phyloP scores from a whole-genome alignment of 2,113 vertebrate genomes.

The Motacilla tschutschensis region DNA sequence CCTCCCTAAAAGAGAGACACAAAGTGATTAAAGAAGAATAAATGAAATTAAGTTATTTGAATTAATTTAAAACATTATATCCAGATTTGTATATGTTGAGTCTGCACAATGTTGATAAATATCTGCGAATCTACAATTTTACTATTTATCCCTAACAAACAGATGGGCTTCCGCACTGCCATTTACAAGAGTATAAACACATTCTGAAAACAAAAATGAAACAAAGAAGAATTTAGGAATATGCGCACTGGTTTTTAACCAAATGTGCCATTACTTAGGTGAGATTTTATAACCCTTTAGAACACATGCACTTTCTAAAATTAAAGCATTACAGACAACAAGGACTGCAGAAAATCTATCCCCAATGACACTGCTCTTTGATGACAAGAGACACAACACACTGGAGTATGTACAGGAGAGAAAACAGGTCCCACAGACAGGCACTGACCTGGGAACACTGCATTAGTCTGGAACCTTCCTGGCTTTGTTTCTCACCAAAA shows the following conservation, averaged over 20 bases:
- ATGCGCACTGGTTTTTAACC: not conserved
- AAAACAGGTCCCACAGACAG: not conserved
- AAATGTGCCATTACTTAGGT: not conserved
- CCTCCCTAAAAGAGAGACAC: not conserved
- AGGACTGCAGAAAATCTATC: not conserved
- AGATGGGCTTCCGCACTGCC: conserved; percentile 36
- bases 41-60: not conserved
- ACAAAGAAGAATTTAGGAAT: not conserved
- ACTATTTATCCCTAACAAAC: conserved; percentile 34
- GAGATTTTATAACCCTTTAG: not conserved
- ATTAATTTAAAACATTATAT: not conserved
- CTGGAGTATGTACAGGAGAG: not conserved
- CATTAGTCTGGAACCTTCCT: not conserved
- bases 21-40: not conserved
- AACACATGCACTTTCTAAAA: not conserved
- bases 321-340: not conserved
- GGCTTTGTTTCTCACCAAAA: not conserved
- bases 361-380: not conserved
- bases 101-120: conserved; percentile 18
- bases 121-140: conserved; percentile 1
- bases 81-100: conserved; percentile 13
- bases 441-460: accelerated
- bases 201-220: not conserved
- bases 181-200: conserved; percentile 13
- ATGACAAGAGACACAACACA: not conserved